Evolutionary conservation across 1,140 invertebrate species (phyloP).

Genomic region (Centruroides vittatus): DNA sequence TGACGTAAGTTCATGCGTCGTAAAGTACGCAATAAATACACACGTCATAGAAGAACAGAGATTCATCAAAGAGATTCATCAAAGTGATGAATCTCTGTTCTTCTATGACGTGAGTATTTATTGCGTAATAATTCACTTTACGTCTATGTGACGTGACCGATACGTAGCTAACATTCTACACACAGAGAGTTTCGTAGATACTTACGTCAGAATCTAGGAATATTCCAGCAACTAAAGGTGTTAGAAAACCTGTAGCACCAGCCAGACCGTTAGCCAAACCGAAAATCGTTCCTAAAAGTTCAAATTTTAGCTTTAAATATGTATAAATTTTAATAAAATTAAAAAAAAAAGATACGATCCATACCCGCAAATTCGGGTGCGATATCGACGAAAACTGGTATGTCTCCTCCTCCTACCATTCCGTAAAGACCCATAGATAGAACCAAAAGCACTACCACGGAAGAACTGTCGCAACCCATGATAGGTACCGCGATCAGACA

Average conservation of each 20-base stretch:
- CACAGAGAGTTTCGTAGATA: not conserved
- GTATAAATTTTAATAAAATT: not conserved
- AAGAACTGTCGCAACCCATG: conserved; percentile 15
- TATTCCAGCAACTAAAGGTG: conserved; percentile 12
- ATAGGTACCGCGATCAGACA: conserved; percentile 15
- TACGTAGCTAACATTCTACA: not conserved
- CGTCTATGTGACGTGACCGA: not conserved
- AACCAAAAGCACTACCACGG: conserved; percentile 16
- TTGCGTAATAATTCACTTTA: not conserved
- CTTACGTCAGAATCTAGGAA: conserved; percentile 13
- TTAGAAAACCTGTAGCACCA: conserved; percentile 13
- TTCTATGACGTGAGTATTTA: too few species aligned
- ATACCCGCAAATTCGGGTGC: conserved; percentile 56
- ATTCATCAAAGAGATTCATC: too few species aligned
- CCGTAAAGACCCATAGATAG: conserved; percentile 18
- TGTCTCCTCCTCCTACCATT: conserved; percentile 19
- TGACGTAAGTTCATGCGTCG: too few species aligned
- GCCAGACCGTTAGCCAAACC: conserved; percentile 13
- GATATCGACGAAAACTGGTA: conserved; percentile 42
- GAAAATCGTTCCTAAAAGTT: conserved; percentile 32
- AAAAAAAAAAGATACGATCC: not conserved
- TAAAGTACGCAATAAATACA: too few species aligned
- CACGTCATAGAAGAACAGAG: too few species aligned
- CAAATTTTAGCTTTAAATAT: not conserved
- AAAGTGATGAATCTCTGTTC: too few species aligned